A percentile compares a stretch with the other conserved stretches of the same genome.
Evolutionary conservation across 2,797 vertebrate genomes (phyloP).

Genomic region (Nothura maculosa): DNA sequence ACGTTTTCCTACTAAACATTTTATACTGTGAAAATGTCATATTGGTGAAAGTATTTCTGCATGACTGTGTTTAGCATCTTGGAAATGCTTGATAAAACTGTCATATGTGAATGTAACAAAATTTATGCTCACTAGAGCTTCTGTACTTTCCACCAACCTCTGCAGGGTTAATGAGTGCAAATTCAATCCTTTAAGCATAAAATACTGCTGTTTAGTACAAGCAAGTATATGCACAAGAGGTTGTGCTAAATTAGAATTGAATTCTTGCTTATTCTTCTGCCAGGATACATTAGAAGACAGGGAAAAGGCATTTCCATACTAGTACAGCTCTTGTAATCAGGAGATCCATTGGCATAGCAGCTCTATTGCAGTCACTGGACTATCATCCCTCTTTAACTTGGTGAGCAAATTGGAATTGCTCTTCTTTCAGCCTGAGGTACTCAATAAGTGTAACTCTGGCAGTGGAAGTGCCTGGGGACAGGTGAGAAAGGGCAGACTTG

Average conservation of each 20-base stretch:
- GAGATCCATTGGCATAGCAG: background rate
- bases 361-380: background rate
- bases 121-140: slow-evolving; percentile 1
- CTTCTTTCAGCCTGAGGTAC: background rate
- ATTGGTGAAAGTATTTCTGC: background rate
- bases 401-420: background rate
- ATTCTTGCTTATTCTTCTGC: slow-evolving; percentile 13
- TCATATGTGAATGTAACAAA: background rate
- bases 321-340: background rate
- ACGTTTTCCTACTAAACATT: slow-evolving; percentile 2
- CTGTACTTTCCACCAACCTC: slow-evolving; percentile 22
- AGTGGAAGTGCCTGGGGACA: background rate
- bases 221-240: slow-evolving; percentile 30
- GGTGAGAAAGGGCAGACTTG: background rate
- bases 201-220: slow-evolving; percentile 14
- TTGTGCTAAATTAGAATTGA: slow-evolving; percentile 2
- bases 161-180: slow-evolving; percentile 21
- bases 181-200: slow-evolving; percentile 8
- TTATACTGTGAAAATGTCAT: slow-evolving; percentile 17
- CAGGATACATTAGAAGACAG: background rate
- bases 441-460: background rate
- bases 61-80: background rate
- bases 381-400: accelerated
- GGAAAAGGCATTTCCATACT: background rate
- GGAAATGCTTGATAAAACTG: background rate